Evolutionary conservation across 2,888 invertebrate genomes (phyloP).

Genomic region (Pollenia labialis): DNA sequence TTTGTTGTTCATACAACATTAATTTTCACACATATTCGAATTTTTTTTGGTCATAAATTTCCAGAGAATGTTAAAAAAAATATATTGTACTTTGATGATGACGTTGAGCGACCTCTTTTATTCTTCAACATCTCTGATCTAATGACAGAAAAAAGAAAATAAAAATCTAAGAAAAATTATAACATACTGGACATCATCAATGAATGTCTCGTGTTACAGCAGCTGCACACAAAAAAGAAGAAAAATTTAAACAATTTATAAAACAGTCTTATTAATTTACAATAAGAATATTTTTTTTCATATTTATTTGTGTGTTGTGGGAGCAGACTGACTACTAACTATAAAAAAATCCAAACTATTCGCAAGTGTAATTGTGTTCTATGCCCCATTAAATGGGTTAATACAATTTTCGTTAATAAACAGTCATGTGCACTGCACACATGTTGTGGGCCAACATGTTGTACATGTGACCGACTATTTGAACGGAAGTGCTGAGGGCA

Average conservation of each 20-base stretch:
- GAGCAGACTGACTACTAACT: neutral
- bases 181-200: constrained; percentile 57
- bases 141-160: constrained; percentile 26
- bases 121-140: constrained; percentile 34
- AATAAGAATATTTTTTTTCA: neutral
- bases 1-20: constrained; percentile 50
- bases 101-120: constrained; percentile 45
- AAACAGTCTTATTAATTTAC: constrained; percentile 27
- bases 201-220: constrained; percentile 52
- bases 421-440: constrained; percentile 50
- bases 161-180: constrained; percentile 4
- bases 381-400: constrained; percentile 51
- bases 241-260: constrained; percentile 38
- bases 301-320: constrained; percentile 27
- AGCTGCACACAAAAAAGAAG: constrained; percentile 10
- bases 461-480: constrained; percentile 27
- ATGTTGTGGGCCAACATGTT: constrained; percentile 63
- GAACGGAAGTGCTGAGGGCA: neutral
- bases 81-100: constrained; percentile 35
- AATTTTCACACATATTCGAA: constrained; percentile 50
- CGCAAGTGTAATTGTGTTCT: neutral
- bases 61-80: constrained; percentile 18
- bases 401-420: constrained; percentile 42
- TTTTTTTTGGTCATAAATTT: constrained; percentile 51
- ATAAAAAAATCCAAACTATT: neutral